A percentile compares a stretch with the other conserved stretches of the same genome.
phyloP scores from a whole-genome alignment of 2,113 vertebrate species.

The Pelvicachromis taeniatus region DNA sequence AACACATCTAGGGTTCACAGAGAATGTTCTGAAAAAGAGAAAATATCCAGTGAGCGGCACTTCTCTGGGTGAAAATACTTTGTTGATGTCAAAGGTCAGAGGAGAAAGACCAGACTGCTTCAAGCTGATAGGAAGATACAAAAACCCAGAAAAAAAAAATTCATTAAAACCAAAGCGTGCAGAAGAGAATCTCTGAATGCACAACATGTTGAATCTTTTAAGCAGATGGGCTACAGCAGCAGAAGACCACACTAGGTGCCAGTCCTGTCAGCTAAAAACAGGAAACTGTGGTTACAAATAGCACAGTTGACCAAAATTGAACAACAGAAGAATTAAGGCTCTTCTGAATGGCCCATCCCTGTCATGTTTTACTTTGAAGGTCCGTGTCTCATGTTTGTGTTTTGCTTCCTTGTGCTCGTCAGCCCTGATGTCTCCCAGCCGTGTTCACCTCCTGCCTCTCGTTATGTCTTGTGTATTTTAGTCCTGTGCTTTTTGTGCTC shows the following conservation, averaged over 20 bases:
- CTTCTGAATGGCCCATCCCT: not conserved
- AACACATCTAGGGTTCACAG: not conserved
- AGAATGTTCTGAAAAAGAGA: not conserved
- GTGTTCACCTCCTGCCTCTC: too few relatives aligned
- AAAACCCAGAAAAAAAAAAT: accelerated
- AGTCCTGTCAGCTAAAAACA: not conserved
- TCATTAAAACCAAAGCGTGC: not conserved
- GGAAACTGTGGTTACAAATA: not conserved
- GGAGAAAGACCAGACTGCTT: not conserved
- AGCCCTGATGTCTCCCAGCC: too few relatives aligned
- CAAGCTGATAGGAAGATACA: not conserved
- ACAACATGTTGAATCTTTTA: not conserved
- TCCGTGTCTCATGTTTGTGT: too few relatives aligned
- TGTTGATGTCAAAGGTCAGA: not conserved
- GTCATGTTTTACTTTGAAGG: too few relatives aligned
- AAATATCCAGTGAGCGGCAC: not conserved
- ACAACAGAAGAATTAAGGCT: not conserved
- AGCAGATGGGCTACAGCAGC: not conserved
- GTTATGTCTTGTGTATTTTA: too few relatives aligned
- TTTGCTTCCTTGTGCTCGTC: too few relatives aligned
- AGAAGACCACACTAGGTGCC: not conserved
- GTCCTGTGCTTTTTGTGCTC: too few relatives aligned
- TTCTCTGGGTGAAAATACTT: not conserved
- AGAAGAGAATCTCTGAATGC: not conserved
- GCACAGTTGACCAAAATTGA: not conserved